phyloP scores from a whole-genome alignment of 1,140 invertebrate genomes.

The Lepeophtheirus salmonis region DNA sequence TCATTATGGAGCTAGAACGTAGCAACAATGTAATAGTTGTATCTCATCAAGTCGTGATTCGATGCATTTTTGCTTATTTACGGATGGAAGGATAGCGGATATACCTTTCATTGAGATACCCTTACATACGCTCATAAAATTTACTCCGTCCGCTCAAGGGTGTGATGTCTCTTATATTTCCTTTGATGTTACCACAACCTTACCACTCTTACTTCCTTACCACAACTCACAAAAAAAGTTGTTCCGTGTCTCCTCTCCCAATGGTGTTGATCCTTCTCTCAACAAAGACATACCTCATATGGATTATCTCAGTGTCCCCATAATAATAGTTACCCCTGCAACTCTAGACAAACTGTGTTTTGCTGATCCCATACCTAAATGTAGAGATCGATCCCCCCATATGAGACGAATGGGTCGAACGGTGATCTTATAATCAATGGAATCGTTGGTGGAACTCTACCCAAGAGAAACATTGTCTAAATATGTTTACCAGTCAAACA shows the following conservation, averaged over 20 bases:
- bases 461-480: no score
- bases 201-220: no score
- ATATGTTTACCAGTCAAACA: no score
- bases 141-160: slow-evolving; percentile 90
- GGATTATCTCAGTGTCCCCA: not conserved
- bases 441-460: no score
- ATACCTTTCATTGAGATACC: slow-evolving; percentile 35
- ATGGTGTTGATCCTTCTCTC: not conserved
- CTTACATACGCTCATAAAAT: slow-evolving; percentile 88
- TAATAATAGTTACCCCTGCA: not conserved
- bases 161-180: slow-evolving; percentile 80
- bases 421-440: no score
- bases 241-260: not conserved
- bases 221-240: slow-evolving; percentile 30
- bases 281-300: not conserved
- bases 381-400: no score
- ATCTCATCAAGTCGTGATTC: slow-evolving; percentile 86
- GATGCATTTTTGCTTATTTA: slow-evolving; percentile 86
- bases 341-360: not conserved
- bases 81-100: slow-evolving; percentile 79
- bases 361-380: no score
- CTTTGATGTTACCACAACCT: slow-evolving; percentile 68
- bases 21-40: slow-evolving; percentile 97
- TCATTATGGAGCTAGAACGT: slow-evolving; percentile 95
- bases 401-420: no score